Evolutionary conservation across 2,888 invertebrate genomes (phyloP), one percentile per base, ranked within the genome.

Genomic region (Melipona beecheii): DNA sequence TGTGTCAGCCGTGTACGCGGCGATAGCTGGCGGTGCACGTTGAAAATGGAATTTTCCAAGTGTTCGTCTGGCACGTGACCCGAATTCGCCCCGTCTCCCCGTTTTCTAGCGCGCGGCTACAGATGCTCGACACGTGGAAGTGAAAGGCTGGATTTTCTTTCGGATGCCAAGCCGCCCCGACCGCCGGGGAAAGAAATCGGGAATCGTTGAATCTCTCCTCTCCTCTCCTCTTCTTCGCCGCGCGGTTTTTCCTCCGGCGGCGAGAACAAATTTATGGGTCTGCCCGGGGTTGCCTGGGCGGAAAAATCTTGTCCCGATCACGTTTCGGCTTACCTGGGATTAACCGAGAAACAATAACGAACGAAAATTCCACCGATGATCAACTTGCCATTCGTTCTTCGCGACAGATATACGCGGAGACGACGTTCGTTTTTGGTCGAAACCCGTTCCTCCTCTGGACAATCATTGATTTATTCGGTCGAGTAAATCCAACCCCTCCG

Each of bases 41-140:
- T 75, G 84, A 77, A 88, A 85, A 86, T 88, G 75, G 87, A 88
- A 88, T 88, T 88, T 88, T 86, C 74, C 86, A 75, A 86, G 80
- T 64, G 78, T 78, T 78, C 86, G 84, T 82, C 78, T 74, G 31
- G 84, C 78, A 86, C 87, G 87, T 87, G 87, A 87, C 65, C 68
- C 62, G 87, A 83, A 86, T 87, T 52, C 68, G 36, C 15, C 27
- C 15, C 27, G 69, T 83, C 68, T 83, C 31, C 31, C 4, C 31
- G 70, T 86, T 79, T 76, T 71, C 66, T 15, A 58, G n/a, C 54
- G 21, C 72, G 54, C 15, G 84, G 27, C 43, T 43, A 50, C 58
- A 50, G 83, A 76, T 66, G 65, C 73, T 71, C 79, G 85, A 82
- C 86, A 70, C 82, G 75, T 78, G 82, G 69, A 75, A 75, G 84